Evolutionary conservation across 2,797 vertebrate genomes (phyloP).

Genomic region (Iguana delicatissima): DNA sequence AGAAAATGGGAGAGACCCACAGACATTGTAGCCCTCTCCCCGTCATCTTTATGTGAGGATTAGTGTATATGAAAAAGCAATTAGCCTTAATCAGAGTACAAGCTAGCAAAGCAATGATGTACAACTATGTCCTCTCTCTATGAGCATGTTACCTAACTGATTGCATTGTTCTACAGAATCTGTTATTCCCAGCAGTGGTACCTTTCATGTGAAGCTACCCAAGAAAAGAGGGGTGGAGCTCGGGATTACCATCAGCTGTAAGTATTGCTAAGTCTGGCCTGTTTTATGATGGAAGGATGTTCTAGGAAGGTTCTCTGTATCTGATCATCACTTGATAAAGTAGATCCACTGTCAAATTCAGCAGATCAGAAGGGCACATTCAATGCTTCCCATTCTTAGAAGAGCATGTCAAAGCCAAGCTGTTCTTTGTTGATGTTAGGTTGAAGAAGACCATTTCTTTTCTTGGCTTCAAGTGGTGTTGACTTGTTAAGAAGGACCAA

Average conservation of each 20-base stretch:
- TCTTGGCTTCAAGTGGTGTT: not conserved
- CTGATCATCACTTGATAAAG: not conserved
- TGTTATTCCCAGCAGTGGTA: conserved; percentile 96
- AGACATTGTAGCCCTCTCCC: not conserved
- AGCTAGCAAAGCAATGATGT: not conserved
- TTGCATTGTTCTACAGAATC: conserved; percentile 86
- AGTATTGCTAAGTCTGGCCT: conserved; percentile 67
- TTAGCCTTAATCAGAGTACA: conserved; percentile 26
- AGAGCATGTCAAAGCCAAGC: not conserved
- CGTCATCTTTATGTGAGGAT: not conserved
- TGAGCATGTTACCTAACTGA: not conserved
- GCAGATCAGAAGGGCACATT: not conserved
- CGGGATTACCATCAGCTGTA: conserved; percentile 97
- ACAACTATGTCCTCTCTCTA: conserved; percentile 25
- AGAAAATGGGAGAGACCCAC: not conserved
- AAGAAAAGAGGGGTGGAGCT: conserved; percentile 97
- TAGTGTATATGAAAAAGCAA: not conserved
- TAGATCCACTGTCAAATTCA: not conserved
- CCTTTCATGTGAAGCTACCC: conserved; percentile 96
- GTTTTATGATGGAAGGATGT: not conserved
- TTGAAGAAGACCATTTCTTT: not conserved
- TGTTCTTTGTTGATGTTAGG: not conserved
- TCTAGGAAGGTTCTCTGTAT: not conserved
- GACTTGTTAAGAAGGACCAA: not conserved
- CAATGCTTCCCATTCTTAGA: not conserved